Base-by-base conservation (phyloP, 1,140 invertebrate genomes). In the Orius insidiosus region DNA sequence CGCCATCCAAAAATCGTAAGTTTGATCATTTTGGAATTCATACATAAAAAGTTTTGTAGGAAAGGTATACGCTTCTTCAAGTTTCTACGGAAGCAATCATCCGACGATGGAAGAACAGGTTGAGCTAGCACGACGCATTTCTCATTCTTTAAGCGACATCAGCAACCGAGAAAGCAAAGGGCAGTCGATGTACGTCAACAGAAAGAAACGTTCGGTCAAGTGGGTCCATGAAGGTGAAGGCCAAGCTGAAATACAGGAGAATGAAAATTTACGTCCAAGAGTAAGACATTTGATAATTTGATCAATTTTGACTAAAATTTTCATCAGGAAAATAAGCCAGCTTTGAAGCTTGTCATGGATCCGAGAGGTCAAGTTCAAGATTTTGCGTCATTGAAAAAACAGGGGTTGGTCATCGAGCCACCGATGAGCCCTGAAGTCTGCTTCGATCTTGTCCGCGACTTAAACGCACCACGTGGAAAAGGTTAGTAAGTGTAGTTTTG, bases 51-150 rank as follows among this genome's bases (percentile, higher is more conserved):
- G 24, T 24, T 7, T 63, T 68, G 19, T 66, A 90, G 86, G 83
- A 60, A 89, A 89, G 66, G 78, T 88, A 61, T 95, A 81, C 63
- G 78, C 87, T 9, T 92, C 88, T 37, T 94, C 89, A 10, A 83
- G 86, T 54, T 96, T 95, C 71, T 96, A 94, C 64, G 78, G 84
- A 10, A 75, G 79, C 15, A 75, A 78, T 32, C 90, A 93, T 63
- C 90, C 90, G 1, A 94, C 90, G 0, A 81, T 96, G 44, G 85
- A 93, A 59, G 89, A 96, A 60, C 90, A 96, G 65, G 87, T 95
- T 57, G 78, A 87, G 59, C 68, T 95, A 46, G 89, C 88, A 35
- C 72, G 84, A 36, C 74, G 81, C 58, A 94, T 96, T 60, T 90
- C 88, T 45, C 75, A 80, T 64, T 92, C 86, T n/a, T 64, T 96